These are phyloP conservation scores for Hydropotes inermis DNA, from an alignment of 2,113 vertebrate species.

Conservation along the genomic window DNA sequence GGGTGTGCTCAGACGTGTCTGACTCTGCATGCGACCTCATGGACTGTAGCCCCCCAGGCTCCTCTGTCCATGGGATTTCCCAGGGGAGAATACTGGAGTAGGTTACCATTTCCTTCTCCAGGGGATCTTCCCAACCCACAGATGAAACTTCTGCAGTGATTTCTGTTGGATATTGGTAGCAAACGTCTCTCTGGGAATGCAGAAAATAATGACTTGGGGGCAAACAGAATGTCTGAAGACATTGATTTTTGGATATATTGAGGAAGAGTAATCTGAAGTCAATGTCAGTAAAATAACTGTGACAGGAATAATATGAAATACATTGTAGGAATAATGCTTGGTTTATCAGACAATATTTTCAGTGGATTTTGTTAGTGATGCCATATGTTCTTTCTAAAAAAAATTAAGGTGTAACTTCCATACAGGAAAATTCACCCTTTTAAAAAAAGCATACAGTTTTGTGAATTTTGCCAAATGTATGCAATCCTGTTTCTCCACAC, in stretches of 20 bases:
- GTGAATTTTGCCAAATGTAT: background rate
- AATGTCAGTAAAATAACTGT: background rate
- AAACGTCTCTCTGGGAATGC: background rate
- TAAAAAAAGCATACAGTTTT: background rate
- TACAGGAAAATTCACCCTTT: background rate
- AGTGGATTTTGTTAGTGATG: background rate
- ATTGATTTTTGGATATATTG: background rate
- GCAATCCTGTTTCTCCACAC: background rate
- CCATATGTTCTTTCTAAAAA: background rate
- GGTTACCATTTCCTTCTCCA: background rate
- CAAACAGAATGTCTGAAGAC: background rate
- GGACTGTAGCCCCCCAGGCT: background rate
- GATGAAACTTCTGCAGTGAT: background rate
- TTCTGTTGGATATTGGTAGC: background rate
- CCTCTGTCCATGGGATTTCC: background rate
- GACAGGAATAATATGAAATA: background rate
- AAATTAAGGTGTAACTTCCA: background rate
- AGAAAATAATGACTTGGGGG: background rate
- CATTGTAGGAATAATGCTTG: background rate
- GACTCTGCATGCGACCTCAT: rapidly evolving
- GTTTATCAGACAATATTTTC: background rate
- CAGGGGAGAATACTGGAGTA: background rate
- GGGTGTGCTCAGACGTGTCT: rapidly evolving
- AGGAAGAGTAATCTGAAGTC: background rate
- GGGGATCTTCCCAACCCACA: background rate